These are phyloP conservation scores for Papilio xuthus DNA, from an alignment of 1,140 invertebrate genomes.

Conservation along the genomic window DNA sequence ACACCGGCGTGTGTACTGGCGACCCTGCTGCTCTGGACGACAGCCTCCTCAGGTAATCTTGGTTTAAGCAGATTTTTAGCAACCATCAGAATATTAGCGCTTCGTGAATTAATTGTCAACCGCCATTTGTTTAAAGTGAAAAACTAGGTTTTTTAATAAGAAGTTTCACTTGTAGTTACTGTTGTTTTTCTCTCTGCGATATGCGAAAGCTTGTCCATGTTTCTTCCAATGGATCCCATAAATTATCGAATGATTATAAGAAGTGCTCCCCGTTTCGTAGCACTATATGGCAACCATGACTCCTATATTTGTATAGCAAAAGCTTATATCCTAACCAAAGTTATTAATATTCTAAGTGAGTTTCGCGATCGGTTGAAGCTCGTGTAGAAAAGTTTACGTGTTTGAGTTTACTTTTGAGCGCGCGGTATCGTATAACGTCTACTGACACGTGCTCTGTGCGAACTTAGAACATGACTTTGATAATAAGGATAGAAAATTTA, in stretches of 20 bases:
- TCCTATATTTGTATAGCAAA: not conserved
- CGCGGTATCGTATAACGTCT: not conserved
- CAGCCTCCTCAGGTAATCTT: not conserved
- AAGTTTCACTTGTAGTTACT: no score
- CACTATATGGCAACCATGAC: not conserved
- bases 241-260: no score
- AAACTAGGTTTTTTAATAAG: no score
- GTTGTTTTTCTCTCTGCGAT: no score
- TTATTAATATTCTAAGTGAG: slow-evolving; percentile 2
- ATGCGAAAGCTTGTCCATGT: no score
- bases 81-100: no score
- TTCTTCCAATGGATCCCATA: no score
- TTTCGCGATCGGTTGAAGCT: not conserved
- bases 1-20: not conserved
- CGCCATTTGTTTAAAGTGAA: no score
- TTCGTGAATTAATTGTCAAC: no score
- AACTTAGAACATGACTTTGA: not conserved
- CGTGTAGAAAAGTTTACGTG: not conserved
- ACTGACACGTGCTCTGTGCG: not conserved
- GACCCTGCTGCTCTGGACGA: not conserved
- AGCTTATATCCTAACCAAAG: not conserved
- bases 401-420: not conserved
- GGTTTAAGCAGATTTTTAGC: no score
- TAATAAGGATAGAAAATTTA: not conserved
- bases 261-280: not conserved